A percentile compares a stretch with the other conserved stretches of the same genome.
phyloP scores from a whole-genome alignment of 2,113 vertebrate genomes.

The Nanorana parkeri region DNA sequence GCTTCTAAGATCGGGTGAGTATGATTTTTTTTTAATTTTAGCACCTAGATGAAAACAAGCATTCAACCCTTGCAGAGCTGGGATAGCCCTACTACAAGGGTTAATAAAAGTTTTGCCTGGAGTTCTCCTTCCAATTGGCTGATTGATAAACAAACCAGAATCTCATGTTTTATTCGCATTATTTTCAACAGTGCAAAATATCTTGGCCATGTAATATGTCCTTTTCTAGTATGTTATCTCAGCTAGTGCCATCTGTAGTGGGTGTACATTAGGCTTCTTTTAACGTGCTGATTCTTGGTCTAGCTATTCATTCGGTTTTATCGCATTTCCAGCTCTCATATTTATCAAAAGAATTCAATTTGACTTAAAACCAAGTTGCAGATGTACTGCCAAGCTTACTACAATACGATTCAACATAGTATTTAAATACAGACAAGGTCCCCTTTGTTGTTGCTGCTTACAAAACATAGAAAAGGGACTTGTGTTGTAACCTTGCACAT shows the following conservation, averaged over 20 bases:
- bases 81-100: too few species aligned
- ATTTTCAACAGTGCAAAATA: too few species aligned
- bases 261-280: background rate
- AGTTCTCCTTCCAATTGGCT: too few species aligned
- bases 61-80: too few species aligned
- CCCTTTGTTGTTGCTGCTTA: conserved; percentile 37
- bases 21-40: too few species aligned
- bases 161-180: too few species aligned
- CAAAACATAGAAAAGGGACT: conserved; percentile 45
- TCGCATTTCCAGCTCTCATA: conserved; percentile 11
- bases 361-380: conserved; percentile 32
- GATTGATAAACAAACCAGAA: too few species aligned
- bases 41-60: too few species aligned
- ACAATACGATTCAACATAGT: conserved; percentile 53
- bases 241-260: background rate
- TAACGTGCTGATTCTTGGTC: background rate
- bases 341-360: conserved; percentile 42
- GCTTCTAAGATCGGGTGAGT: too few species aligned
- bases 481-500: conserved; percentile 49
- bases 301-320: conserved; percentile 6
- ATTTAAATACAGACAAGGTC: conserved; percentile 48
- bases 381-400: conserved; percentile 46
- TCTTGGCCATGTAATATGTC: too few species aligned
- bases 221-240: background rate
- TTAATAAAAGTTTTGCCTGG: too few species aligned